Percentiles rank a stretch among this genome's conserved stretches.
phyloP scores from a whole-genome alignment of 2,888 invertebrate species.

The Fragum sueziense region DNA sequence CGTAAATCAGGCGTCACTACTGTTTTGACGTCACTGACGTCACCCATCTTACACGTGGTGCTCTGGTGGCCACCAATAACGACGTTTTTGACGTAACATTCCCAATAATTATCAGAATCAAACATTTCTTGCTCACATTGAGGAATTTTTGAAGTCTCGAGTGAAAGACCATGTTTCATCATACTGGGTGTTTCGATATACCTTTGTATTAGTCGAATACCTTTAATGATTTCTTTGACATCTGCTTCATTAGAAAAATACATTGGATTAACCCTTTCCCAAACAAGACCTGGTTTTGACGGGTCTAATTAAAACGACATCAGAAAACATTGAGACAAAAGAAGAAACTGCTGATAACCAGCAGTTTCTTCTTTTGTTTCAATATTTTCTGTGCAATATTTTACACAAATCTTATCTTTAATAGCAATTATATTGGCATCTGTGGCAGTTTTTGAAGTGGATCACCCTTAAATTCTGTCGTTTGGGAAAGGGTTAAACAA shows the following conservation, averaged over 20 bases:
- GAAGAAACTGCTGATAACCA: too few relatives aligned
- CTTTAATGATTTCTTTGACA: conserved; percentile 35
- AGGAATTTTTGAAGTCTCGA: neutral
- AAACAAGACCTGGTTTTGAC: too few relatives aligned
- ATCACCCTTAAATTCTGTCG: too few relatives aligned
- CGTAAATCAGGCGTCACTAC: conserved; percentile 34
- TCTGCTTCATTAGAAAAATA: conserved; percentile 86
- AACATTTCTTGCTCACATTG: conserved; percentile 28
- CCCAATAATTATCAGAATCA: conserved; percentile 33
- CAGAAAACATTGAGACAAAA: too few relatives aligned
- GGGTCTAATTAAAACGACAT: too few relatives aligned
- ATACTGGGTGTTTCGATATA: conserved; percentile 30
- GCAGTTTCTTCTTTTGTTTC: too few relatives aligned
- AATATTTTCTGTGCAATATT: too few relatives aligned
- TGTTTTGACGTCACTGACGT: conserved; percentile 6
- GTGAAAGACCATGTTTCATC: conserved; percentile 15
- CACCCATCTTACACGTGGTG: conserved; percentile 45
- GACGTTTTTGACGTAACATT: conserved; percentile 37
- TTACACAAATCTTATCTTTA: too few relatives aligned
- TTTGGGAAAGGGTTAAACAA: too few relatives aligned
- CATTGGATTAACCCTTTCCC: too few relatives aligned
- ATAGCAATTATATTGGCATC: too few relatives aligned
- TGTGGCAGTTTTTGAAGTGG: too few relatives aligned
- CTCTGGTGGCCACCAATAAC: conserved; percentile 29
- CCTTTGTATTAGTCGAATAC: conserved; percentile 17